Evolutionary conservation across 2,797 vertebrate species (phyloP), one percentile per base, ranked within the genome.

Genomic region (Pachyuromys duprasi): DNA sequence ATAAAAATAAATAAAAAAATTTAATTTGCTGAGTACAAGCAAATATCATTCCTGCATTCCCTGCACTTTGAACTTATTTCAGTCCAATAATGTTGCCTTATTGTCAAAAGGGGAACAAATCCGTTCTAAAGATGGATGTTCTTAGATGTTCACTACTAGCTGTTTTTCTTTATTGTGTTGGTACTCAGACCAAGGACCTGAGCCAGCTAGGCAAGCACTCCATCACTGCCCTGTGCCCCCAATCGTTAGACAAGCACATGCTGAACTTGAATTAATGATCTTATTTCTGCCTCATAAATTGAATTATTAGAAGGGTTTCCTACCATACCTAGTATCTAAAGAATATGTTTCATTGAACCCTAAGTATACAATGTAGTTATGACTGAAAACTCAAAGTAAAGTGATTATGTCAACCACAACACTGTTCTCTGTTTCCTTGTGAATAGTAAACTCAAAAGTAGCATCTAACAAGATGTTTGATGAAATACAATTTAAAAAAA

Each of bases 1-100:
- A n/a, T n/a, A n/a, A n/a, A n/a, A n/a, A n/a, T n/a, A n/a, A n/a
- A n/a, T n/a, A n/a, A n/a, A n/a, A n/a, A n/a, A n/a, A n/a, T n/a
- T 92, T 90, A 89, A 94, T 53, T 70, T 83, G 33, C n/a, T 42
- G 14, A 95, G 62, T 75, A 93, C 95, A 89, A 94, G 39, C 70
- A 45, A 94, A 65, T 67, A 84, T 67, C 31, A 49, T 83, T 60
- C 45, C 69, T 62, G 87, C 2, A 39, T 57, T 93, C 62, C n/a
- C 20, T 17, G 11, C 45, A 28, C 86, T 53, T 88, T 89, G n/a
- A 39, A 80, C 55, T 70, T 53, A 65, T 86, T 89, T 94, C 57
- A 80, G n/a, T 60, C 45, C 76, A 24, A 82, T 57, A 86, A 87
- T 28, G 11, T 49, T 80, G 33, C 3, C 11, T 67, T 92, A 33